These are phyloP conservation scores for Suricata suricatta DNA, from an alignment of 2,113 vertebrate genomes.

Conservation along the genomic window DNA sequence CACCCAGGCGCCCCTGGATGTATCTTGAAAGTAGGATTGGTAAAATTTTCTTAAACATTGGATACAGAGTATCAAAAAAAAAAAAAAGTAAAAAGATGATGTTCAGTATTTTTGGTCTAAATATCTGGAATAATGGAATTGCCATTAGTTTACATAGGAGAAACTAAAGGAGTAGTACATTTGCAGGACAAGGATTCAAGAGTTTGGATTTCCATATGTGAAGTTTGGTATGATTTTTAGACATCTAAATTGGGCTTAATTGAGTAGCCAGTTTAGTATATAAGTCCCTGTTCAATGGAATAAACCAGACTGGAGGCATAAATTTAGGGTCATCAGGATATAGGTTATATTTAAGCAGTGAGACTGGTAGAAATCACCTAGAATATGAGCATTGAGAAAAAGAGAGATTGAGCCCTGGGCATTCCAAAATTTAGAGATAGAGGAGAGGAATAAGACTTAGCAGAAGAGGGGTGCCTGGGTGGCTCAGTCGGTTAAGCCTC, in stretches of 20 bases:
- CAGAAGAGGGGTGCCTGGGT: no score
- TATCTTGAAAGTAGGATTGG: background rate
- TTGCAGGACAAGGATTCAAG: background rate
- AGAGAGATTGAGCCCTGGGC: background rate
- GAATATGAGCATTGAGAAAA: background rate
- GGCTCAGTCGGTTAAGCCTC: no score
- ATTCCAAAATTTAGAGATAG: background rate
- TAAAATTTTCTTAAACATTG: constrained; percentile 3
- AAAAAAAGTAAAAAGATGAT: background rate
- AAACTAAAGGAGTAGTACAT: background rate
- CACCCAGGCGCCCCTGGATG: background rate
- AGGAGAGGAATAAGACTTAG: background rate
- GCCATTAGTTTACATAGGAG: background rate
- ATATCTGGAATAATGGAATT: constrained; percentile 18
- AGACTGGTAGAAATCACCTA: constrained; percentile 27
- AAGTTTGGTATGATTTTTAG: constrained; percentile 18
- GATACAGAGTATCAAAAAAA: background rate
- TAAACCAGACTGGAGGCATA: background rate
- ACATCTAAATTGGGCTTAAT: background rate
- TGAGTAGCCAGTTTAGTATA: background rate
- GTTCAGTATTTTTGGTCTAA: background rate
- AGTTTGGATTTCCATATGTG: constrained; percentile 6
- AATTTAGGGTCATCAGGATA: background rate
- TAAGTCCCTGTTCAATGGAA: background rate
- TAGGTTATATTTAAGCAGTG: background rate